Conservation (phyloP, 1,140 invertebrate species). For the Pseudomyrmex dendroicus region DNA sequence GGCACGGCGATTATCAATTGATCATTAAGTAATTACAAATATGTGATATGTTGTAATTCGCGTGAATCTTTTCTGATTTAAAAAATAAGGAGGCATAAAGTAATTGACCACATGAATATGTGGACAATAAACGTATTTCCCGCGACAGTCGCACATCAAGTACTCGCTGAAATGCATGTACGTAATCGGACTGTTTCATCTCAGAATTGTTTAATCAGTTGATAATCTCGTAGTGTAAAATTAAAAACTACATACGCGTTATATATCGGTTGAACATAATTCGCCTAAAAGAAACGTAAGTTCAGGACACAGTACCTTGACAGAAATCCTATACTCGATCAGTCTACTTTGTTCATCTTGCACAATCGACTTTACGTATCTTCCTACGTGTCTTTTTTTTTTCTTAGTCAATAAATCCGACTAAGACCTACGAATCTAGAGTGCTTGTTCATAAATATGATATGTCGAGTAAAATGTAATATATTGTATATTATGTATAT, state of each 20-base stretch:
- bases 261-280: slow-evolving; percentile 28
- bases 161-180: slow-evolving; percentile 16
- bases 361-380: slow-evolving; percentile 27
- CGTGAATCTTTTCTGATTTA: too few species aligned
- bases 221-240: slow-evolving; percentile 63
- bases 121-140: slow-evolving; percentile 3
- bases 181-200: not conserved
- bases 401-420: slow-evolving; percentile 62
- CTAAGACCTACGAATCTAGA: slow-evolving; percentile 71
- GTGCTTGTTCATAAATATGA: slow-evolving; percentile 74
- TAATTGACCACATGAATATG: too few species aligned
- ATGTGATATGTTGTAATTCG: too few species aligned
- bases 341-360: slow-evolving; percentile 40
- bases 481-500: slow-evolving; percentile 33
- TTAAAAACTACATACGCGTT: slow-evolving; percentile 46
- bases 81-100: too few species aligned
- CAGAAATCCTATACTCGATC: slow-evolving; percentile 23
- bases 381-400: not conserved
- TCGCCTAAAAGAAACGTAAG: slow-evolving; percentile 42
- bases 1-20: slow-evolving; percentile 63
- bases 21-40: slow-evolving; percentile 8
- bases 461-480: slow-evolving; percentile 77
- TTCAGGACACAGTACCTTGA: slow-evolving; percentile 41
- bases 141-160: not conserved
- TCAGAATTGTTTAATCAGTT: slow-evolving; percentile 46